phyloP scores from a whole-genome alignment of 2,797 vertebrate species.

The Moxostoma hubbsi region DNA sequence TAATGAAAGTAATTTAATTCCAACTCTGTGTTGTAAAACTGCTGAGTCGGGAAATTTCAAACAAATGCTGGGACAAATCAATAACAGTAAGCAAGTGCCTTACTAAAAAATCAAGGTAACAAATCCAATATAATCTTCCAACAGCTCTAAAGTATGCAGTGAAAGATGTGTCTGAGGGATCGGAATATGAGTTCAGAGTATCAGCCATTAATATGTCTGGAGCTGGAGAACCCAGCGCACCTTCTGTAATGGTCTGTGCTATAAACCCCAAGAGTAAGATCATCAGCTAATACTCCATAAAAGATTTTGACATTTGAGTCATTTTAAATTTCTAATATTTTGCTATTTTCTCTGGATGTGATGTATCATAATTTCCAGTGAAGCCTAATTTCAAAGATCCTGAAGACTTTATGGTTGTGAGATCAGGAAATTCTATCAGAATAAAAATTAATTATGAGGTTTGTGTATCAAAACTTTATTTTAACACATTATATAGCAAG shows the following conservation, averaged over 20 bases:
- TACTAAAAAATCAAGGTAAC: background rate
- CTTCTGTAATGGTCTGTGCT: constrained; percentile 79
- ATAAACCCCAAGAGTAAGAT: constrained; percentile 80
- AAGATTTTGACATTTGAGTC: background rate
- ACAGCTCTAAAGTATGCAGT: constrained; percentile 74
- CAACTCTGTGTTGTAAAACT: background rate
- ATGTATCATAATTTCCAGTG: background rate
- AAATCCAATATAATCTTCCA: constrained; percentile 10
- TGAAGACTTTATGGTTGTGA: constrained; percentile 80
- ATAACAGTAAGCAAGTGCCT: constrained; percentile 7
- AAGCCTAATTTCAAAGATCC: constrained; percentile 80
- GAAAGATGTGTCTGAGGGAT: constrained; percentile 77
- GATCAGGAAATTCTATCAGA: constrained; percentile 79
- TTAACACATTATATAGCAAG: background rate
- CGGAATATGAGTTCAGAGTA: constrained; percentile 88
- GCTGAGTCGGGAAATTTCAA: constrained; percentile 5
- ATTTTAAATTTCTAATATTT: background rate
- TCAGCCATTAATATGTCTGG: constrained; percentile 84
- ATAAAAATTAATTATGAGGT: constrained; percentile 85
- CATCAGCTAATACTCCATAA: background rate
- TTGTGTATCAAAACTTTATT: background rate
- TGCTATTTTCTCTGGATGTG: background rate
- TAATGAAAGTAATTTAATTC: background rate
- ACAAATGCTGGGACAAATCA: constrained; percentile 12
- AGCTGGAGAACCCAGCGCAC: constrained; percentile 79